A percentile compares a stretch with the other conserved stretches of the same genome.
These are phyloP conservation scores for Drosophila algonquin DNA, from an alignment of 2,888 invertebrate species.

Conservation along the genomic window DNA sequence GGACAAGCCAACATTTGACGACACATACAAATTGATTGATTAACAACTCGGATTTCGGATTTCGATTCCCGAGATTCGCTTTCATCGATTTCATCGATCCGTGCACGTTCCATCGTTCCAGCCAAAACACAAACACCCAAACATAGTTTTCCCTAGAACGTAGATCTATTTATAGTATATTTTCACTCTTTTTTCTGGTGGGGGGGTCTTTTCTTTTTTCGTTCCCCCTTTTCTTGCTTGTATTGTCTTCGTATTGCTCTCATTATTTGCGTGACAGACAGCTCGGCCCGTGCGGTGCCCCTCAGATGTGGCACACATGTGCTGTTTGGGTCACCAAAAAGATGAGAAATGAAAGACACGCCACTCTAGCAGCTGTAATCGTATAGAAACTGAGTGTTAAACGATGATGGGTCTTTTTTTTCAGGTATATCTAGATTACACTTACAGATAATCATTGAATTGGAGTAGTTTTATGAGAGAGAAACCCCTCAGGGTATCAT, in stretches of 20 bases:
- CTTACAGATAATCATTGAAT: too few species aligned
- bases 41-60: conserved; percentile 41
- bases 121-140: conserved; percentile 5
- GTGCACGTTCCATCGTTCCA: conserved; percentile 25
- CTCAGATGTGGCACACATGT: conserved; percentile 36
- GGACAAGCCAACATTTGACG: too few species aligned
- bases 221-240: conserved; percentile 4
- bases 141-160: conserved; percentile 13
- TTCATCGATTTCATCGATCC: background rate
- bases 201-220: background rate
- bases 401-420: too few species aligned
- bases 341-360: conserved; percentile 25
- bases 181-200: too few species aligned
- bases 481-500: too few species aligned
- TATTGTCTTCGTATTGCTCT: conserved; percentile 16
- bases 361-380: conserved; percentile 1
- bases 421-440: too few species aligned
- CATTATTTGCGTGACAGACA: conserved; percentile 36
- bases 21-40: conserved; percentile 72
- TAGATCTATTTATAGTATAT: conserved; percentile 22
- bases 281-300: background rate
- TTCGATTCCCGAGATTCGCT: conserved; percentile 5
- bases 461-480: too few species aligned
- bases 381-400: background rate
- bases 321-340: conserved; percentile 1